Evolutionary conservation across 2,113 vertebrate genomes (phyloP).

Genomic region (Chaetodon auriga): DNA sequence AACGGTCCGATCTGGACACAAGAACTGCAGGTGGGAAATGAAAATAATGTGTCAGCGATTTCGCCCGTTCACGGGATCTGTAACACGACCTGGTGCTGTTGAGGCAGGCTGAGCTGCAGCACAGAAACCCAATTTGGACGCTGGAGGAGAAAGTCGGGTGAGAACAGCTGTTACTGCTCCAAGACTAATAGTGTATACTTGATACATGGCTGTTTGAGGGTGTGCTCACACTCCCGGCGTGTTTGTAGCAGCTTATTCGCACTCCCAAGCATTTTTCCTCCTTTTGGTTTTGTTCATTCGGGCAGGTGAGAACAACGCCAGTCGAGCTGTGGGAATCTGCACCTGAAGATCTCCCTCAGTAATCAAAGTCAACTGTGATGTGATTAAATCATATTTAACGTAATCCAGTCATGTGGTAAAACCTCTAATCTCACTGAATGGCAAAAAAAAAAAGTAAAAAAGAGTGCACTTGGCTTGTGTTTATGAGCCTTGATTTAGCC

Average conservation of each 20-base stretch:
- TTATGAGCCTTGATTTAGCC: neutral
- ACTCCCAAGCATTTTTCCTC: conserved; percentile 20
- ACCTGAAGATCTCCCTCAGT: neutral
- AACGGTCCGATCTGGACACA: conserved; percentile 26
- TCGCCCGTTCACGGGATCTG: conserved; percentile 30
- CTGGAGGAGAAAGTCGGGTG: conserved; percentile 4
- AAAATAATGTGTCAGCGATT: conserved; percentile 53
- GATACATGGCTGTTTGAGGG: conserved; percentile 20
- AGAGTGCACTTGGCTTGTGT: neutral
- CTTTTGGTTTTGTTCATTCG: conserved; percentile 27
- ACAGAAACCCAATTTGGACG: conserved; percentile 13
- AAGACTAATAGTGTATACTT: conserved; percentile 16
- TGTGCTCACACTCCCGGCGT: conserved; percentile 22
- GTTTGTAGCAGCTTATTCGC: conserved; percentile 32
- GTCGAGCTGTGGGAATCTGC: neutral
- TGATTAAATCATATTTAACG: neutral
- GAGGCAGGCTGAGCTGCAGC: conserved; percentile 4
- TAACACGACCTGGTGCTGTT: conserved; percentile 1
- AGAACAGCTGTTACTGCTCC: conserved; percentile 50
- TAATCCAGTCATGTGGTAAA: neutral
- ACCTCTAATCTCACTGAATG: neutral
- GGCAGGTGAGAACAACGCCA: conserved; percentile 22
- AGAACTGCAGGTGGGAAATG: conserved; percentile 55
- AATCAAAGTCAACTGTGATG: neutral
- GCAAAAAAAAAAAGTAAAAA: neutral